Percentiles rank a stretch among this genome's conserved stretches.
These are phyloP conservation scores for Spatula versicolor DNA, from an alignment of 2,797 vertebrate genomes.

Conservation along the genomic window DNA sequence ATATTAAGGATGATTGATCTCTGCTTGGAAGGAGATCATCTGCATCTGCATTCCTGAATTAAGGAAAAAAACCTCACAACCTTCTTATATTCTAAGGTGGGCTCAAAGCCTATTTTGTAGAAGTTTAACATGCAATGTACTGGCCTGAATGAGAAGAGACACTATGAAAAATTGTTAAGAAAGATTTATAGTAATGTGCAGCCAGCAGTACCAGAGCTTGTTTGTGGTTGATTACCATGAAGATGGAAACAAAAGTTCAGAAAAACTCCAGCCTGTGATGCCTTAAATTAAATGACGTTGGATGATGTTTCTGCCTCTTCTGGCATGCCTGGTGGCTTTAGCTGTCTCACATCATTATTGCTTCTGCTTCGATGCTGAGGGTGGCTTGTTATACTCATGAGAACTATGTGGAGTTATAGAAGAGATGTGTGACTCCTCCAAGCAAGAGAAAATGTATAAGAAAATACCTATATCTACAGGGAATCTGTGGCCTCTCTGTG, in stretches of 20 bases:
- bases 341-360: not conserved
- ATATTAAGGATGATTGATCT: conserved; percentile 24
- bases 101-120: not conserved
- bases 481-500: not conserved
- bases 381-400: not conserved
- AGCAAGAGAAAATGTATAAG: not conserved
- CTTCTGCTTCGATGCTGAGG: not conserved
- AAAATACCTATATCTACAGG: not conserved
- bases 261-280: not conserved
- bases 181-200: not conserved
- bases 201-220: not conserved
- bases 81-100: not conserved
- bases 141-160: not conserved
- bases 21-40: not conserved
- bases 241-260: not conserved
- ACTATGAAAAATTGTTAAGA: not conserved
- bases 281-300: not conserved
- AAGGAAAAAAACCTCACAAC: not conserved
- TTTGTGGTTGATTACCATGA: not conserved
- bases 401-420: not conserved
- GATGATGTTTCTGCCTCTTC: not conserved
- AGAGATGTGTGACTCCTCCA: not conserved
- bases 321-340: not conserved
- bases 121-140: not conserved
- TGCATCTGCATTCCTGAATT: not conserved